Percentiles rank a stretch among this genome's conserved stretches.
Evolutionary conservation across 2,888 invertebrate species (phyloP).

Genomic region (Prostheceraeus crozeri): DNA sequence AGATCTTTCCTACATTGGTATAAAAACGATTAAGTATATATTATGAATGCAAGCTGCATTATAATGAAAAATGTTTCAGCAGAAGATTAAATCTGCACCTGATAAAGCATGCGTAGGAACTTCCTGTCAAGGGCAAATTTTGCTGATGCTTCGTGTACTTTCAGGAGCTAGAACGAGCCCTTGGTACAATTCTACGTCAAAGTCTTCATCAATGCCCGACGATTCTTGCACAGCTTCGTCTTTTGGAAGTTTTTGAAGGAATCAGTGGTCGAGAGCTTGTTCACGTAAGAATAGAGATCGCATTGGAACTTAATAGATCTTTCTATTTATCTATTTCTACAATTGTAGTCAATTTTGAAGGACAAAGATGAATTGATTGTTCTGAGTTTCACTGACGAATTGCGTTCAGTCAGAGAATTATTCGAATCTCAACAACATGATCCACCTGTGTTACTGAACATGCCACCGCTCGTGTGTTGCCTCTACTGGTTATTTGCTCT

Average conservation of each 20-base stretch:
- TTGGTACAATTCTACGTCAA: slow-evolving; percentile 51
- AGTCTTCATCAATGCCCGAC: slow-evolving; percentile 55
- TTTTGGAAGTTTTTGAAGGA: slow-evolving; percentile 56
- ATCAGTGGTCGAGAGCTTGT: slow-evolving; percentile 55
- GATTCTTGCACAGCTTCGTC: slow-evolving; percentile 51
- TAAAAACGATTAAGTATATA: too few relatives aligned
- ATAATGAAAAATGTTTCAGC: too few relatives aligned
- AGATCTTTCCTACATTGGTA: too few relatives aligned
- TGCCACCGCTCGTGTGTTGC: slow-evolving; percentile 53
- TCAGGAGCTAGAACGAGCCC: slow-evolving; percentile 50
- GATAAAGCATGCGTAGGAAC: too few relatives aligned
- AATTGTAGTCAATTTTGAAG: slow-evolving; percentile 45
- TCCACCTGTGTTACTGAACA: slow-evolving; percentile 50
- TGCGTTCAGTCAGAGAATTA: slow-evolving; percentile 48
- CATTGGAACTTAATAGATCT: neutral
- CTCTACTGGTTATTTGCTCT: slow-evolving; percentile 53
- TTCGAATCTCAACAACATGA: slow-evolving; percentile 45
- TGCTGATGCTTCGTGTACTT: too few relatives aligned
- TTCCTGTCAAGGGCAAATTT: too few relatives aligned
- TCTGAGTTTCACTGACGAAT: slow-evolving; percentile 48
- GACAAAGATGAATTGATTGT: slow-evolving; percentile 50
- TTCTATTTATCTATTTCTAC: neutral
- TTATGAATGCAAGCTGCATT: too few relatives aligned
- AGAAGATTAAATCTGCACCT: too few relatives aligned
- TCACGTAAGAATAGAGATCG: slow-evolving; percentile 46